Evolutionary conservation across 1,140 invertebrate species (phyloP).

Genomic region (Dufourea novaeangliae): DNA sequence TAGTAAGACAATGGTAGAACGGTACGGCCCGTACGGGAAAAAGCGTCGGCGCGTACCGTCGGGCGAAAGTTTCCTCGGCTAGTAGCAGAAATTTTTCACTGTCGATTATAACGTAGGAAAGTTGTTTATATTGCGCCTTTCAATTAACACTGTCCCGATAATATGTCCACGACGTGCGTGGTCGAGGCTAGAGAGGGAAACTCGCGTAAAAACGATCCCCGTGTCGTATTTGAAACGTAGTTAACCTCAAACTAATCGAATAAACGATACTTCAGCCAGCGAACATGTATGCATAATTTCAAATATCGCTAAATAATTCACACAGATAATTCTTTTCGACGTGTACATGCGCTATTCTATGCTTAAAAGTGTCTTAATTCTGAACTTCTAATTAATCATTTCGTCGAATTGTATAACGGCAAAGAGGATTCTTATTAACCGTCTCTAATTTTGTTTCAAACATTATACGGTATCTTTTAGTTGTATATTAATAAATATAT

Average conservation of each 20-base stretch:
- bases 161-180: neutral
- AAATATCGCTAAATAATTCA: neutral
- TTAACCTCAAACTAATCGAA: conserved; percentile 32
- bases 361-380: neutral
- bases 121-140: conserved; percentile 5
- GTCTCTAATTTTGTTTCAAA: neutral
- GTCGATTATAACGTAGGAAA: conserved; percentile 17
- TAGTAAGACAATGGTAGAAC: neutral
- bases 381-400: neutral
- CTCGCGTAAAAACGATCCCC: neutral
- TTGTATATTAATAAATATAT: neutral
- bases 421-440: neutral
- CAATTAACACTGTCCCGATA: neutral
- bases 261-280: neutral
- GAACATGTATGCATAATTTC: neutral
- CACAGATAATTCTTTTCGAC: neutral
- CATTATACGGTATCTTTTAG: neutral
- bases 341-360: too few relatives aligned
- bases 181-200: neutral
- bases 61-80: neutral
- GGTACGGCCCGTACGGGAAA: neutral
- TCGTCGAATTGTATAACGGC: too few relatives aligned
- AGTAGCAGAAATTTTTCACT: neutral
- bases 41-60: conserved; percentile 16
- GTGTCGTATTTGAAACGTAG: neutral